Conservation (phyloP, 2,113 vertebrate genomes). For the Dascyllus trimaculatus region DNA sequence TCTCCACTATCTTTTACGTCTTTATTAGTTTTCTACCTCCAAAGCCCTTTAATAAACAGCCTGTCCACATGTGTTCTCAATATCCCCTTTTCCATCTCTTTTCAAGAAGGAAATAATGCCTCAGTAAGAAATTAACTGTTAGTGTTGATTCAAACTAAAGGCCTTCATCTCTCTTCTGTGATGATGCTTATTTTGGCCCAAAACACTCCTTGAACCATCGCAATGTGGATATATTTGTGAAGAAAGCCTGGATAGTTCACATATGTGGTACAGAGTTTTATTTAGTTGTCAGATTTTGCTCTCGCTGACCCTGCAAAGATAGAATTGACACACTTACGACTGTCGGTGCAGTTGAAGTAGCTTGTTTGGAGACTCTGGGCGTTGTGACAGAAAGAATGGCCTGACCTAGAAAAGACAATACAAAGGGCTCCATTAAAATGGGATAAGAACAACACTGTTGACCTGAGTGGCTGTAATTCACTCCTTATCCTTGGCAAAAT, state of each 20-base stretch:
- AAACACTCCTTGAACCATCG: not conserved
- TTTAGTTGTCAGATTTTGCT: not conserved
- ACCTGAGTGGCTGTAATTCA: not conserved
- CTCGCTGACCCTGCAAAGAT: not conserved
- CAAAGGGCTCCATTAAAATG: constrained; percentile 22
- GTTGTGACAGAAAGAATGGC: constrained; percentile 63
- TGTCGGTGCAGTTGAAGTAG: constrained; percentile 60
- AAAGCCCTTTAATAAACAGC: constrained; percentile 62
- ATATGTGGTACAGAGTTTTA: not conserved
- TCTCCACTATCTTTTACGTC: constrained; percentile 52
- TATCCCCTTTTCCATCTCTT: constrained; percentile 56
- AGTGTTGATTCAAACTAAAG: constrained; percentile 43
- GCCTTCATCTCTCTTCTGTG: not conserved
- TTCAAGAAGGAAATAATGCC: constrained; percentile 59
- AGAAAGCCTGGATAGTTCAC: not conserved
- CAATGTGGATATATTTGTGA: not conserved
- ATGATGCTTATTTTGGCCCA: constrained; percentile 5
- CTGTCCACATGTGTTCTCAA: constrained; percentile 64
- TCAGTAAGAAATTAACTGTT: constrained; percentile 54
- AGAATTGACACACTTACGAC: constrained; percentile 66
- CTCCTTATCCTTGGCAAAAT: not conserved
- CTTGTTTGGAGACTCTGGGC: constrained; percentile 51
- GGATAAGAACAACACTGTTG: constrained; percentile 11
- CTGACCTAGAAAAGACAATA: constrained; percentile 70
- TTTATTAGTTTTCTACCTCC: constrained; percentile 47